These are phyloP conservation scores for Caenorhabditis sp. DNA, from an alignment of 2,888 invertebrate species.

Conservation along the genomic window DNA sequence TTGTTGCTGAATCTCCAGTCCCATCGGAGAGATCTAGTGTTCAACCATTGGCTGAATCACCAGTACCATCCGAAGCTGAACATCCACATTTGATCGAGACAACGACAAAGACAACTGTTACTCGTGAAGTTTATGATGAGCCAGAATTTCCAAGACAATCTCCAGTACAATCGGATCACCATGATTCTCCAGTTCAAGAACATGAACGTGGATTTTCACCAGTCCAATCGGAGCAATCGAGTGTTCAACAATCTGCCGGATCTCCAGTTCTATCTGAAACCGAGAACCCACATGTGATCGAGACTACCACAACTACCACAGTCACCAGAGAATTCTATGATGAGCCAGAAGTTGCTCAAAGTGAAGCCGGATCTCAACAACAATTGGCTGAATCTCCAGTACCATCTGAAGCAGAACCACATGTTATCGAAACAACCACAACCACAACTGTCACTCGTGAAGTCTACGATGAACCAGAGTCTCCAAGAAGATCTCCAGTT, in stretches of 20 bases:
- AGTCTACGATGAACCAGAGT: conserved; percentile 1
- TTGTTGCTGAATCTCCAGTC: conserved; percentile 11
- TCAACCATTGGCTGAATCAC: conserved; percentile 11
- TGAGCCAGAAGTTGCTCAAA: conserved; percentile 8
- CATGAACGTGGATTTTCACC: too few relatives aligned
- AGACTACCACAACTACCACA: conserved; percentile 19
- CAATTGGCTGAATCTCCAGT: not conserved
- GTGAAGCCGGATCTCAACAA: conserved; percentile 7
- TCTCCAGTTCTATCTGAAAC: not conserved
- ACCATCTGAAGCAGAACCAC: not conserved
- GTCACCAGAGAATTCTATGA: conserved; percentile 16
- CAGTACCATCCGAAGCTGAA: conserved; percentile 15
- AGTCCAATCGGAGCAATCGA: not conserved
- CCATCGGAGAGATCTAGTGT: conserved; percentile 10
- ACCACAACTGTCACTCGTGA: conserved; percentile 23
- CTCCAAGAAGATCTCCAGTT: not conserved
- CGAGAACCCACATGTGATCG: conserved; percentile 7
- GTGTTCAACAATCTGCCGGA: not conserved
- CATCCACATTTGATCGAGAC: conserved; percentile 18
- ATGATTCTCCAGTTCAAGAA: not conserved
- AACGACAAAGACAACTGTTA: conserved; percentile 34
- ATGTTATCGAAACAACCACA: conserved; percentile 4
- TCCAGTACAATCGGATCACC: not conserved
- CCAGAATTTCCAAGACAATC: conserved; percentile 13
- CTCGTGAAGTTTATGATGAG: conserved; percentile 21